Base-by-base conservation (phyloP, 2,888 invertebrate species). In the Cheilosia vulpina region DNA sequence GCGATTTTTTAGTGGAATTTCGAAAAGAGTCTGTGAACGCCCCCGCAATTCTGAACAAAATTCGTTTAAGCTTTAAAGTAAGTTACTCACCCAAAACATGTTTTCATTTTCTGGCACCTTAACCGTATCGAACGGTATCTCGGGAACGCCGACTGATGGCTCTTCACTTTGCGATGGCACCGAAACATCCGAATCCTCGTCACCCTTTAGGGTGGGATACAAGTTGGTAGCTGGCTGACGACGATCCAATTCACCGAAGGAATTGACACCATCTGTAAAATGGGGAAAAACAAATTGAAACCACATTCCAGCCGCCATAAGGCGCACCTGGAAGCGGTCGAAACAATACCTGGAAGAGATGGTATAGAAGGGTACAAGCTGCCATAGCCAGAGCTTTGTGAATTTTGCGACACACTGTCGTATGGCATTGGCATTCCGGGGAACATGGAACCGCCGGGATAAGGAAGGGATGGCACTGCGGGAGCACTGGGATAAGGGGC, bases 71-170 rank as follows among this genome's bases (percentile, higher is more conserved):
- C 11, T 15, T 15, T 13, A 34, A 19, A 13, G 55, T 43, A 4
- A 13, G 38, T 38, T 38, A 84, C 90, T 78, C 90, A 91, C 90
- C 91, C 91, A 92, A 87, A 91, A 91, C 89, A 90, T 90, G 53
- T 92, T 91, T 68, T 91, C 90, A 78, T 89, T 90, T 76, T 90
- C 90, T 1, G 91, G 91, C 58, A 91, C 92, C 77, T 91, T 90
- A n/a, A 91, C 88, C 24, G 90, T 89, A 58, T 90, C 88, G 41
- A 91, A 92, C n/a, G 90, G 89, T 72, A 91, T 85, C 82, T 91
- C 91, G 21, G 90, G 88, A 3, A 90, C 78, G 27, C 90, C 90
- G 11, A 90, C 89, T 2, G 90, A 91, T 6, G 90, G 90, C 58
- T 90, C 90, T 47, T 90, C 90, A 63, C 88, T 88, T 5, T 72